Evolutionary conservation across 2,797 vertebrate genomes (phyloP).

Genomic region (Antennarius maculatus): DNA sequence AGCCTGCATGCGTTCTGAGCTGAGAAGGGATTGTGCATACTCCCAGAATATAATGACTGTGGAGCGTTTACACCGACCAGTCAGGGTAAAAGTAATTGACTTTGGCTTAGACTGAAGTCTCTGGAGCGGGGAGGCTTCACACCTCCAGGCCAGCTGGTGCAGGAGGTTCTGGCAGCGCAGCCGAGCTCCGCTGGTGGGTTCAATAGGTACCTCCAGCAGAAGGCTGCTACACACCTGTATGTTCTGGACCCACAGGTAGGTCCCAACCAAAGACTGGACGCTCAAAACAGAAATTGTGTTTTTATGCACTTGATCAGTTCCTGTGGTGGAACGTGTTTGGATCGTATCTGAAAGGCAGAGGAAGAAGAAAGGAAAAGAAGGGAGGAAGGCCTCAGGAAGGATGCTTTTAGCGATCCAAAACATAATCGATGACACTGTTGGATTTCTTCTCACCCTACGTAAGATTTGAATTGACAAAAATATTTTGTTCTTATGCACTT

Average conservation of each 20-base stretch:
- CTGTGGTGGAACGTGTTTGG: too few relatives aligned
- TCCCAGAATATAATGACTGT: conserved; percentile 31
- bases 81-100: conserved; percentile 46
- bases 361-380: too few relatives aligned
- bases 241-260: conserved; percentile 3
- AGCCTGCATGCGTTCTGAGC: conserved; percentile 13
- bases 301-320: too few relatives aligned
- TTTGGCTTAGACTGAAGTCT: conserved; percentile 43
- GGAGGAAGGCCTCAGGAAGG: too few relatives aligned
- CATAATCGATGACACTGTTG: too few relatives aligned
- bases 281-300: conserved; percentile 11
- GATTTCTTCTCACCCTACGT: too few relatives aligned
- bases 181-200: conserved; percentile 10
- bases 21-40: conserved; percentile 27
- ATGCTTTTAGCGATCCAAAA: too few relatives aligned
- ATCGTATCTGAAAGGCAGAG: too few relatives aligned
- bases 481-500: too few relatives aligned
- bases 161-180: conserved; percentile 26
- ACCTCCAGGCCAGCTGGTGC: conserved; percentile 48
- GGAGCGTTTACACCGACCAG: conserved; percentile 36
- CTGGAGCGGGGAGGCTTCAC: conserved; percentile 38
- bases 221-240: conserved; percentile 19
- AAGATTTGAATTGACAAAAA: too few relatives aligned
- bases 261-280: not conserved
- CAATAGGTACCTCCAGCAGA: conserved; percentile 4